phyloP scores from a whole-genome alignment of 2,113 vertebrate genomes.

The Amazona vittata region DNA sequence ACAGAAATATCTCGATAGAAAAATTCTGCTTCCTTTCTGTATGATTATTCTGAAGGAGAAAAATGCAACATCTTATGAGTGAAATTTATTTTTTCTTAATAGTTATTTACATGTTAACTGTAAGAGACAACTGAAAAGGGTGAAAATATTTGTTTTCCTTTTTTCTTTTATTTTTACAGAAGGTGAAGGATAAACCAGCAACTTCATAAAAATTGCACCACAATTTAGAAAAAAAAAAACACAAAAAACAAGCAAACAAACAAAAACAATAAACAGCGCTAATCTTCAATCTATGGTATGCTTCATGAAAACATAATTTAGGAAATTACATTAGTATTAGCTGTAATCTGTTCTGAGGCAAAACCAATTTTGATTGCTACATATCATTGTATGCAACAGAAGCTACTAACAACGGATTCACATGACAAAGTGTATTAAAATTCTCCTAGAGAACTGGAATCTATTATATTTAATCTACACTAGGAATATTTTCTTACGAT shows the following conservation, averaged over 20 bases:
- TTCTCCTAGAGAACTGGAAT: background rate
- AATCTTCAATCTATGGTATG: background rate
- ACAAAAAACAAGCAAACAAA: too few species aligned
- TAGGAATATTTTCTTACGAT: background rate
- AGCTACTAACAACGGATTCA: background rate
- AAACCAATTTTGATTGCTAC: background rate
- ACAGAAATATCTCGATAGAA: background rate
- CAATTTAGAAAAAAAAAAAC: background rate
- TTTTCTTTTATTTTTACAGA: background rate
- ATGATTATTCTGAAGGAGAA: background rate
- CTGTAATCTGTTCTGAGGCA: background rate
- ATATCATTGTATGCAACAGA: background rate
- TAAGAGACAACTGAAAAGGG: background rate
- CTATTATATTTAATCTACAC: background rate
- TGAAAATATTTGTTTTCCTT: background rate
- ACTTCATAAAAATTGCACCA: background rate
- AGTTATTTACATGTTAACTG: background rate
- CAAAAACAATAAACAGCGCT: background rate
- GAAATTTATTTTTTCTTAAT: background rate
- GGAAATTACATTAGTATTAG: background rate
- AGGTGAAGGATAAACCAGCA: background rate
- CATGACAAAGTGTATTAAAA: background rate
- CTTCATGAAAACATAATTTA: background rate
- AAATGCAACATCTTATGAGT: background rate
- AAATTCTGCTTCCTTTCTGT: background rate